phyloP scores from a whole-genome alignment of 2,113 vertebrate species.

The Cyprinodon variegatus region DNA sequence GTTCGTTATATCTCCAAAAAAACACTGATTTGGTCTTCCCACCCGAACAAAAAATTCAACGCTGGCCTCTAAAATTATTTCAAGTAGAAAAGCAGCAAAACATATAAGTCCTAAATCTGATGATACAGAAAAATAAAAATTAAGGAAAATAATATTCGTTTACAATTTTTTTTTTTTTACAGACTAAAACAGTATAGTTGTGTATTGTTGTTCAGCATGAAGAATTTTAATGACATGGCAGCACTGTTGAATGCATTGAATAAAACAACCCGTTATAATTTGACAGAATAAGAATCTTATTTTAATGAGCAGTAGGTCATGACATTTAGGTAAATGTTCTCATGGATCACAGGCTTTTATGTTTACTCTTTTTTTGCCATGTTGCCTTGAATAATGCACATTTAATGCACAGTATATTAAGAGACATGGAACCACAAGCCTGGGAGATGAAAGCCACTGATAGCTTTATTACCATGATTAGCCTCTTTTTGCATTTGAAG shows the following conservation, averaged over 20 bases:
- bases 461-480: constrained; percentile 50
- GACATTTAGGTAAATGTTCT: constrained; percentile 71
- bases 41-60: too few relatives aligned
- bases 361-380: constrained; percentile 69
- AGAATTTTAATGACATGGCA: not conserved
- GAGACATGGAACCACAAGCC: constrained; percentile 44
- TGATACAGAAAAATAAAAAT: too few relatives aligned
- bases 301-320: not conserved
- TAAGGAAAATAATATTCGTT: too few relatives aligned
- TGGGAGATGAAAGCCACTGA: constrained; percentile 34
- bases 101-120: too few relatives aligned
- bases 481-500: constrained; percentile 37
- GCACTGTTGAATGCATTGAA: not conserved
- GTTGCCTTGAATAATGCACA: constrained; percentile 64
- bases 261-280: not conserved
- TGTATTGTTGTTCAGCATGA: not conserved
- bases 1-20: too few relatives aligned
- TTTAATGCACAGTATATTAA: constrained; percentile 50
- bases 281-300: constrained; percentile 9
- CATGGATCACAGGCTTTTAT: constrained; percentile 68
- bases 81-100: too few relatives aligned
- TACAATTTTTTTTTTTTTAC: too few relatives aligned
- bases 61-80: too few relatives aligned
- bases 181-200: not conserved
- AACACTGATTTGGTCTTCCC: too few relatives aligned